phyloP scores from a whole-genome alignment of 2,113 vertebrate genomes.

The Daphoenositta chrysoptera region DNA sequence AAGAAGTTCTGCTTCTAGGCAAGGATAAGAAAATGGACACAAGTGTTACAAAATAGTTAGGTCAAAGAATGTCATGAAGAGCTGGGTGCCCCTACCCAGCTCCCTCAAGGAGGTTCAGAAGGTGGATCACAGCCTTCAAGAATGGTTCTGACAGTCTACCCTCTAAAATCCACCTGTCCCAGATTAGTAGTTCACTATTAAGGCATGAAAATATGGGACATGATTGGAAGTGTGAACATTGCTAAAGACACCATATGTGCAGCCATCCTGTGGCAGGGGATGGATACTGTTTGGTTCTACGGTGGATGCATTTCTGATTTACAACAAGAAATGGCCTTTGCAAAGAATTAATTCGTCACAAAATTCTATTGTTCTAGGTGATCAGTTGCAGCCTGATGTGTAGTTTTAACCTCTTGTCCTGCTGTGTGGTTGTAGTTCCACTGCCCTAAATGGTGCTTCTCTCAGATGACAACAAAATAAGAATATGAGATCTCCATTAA shows the following conservation, averaged over 20 bases:
- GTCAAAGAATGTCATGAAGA: neutral
- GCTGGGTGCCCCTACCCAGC: neutral
- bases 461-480: neutral
- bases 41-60: neutral
- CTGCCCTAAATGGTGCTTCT: neutral
- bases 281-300: neutral
- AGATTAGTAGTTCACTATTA: neutral
- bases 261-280: neutral
- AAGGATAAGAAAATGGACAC: neutral
- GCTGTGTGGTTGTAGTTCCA: neutral
- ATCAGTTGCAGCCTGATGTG: neutral
- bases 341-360: neutral
- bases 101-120: neutral
- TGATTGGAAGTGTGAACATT: neutral
- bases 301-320: neutral
- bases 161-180: neutral
- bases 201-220: neutral
- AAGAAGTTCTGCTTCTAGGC: neutral
- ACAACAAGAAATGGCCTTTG: neutral
- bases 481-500: neutral
- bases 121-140: neutral
- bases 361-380: neutral
- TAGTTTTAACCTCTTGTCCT: neutral
- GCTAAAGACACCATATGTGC: neutral
- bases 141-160: neutral